Percentiles rank a stretch among this genome's conserved stretches.
phyloP scores from a whole-genome alignment of 2,888 invertebrate genomes.

The Cryptocephalus primarius region DNA sequence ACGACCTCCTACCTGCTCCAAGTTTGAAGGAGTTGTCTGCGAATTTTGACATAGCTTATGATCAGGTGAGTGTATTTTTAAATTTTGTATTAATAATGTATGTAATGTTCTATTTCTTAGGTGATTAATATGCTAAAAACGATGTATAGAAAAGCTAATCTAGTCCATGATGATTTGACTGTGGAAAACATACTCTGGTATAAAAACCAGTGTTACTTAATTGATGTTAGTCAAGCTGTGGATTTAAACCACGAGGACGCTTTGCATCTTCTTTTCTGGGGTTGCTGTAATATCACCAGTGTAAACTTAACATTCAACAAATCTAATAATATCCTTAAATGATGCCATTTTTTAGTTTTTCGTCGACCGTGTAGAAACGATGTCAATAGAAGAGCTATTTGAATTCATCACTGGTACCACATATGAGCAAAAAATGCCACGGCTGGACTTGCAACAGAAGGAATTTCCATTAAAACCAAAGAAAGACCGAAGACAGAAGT shows the following conservation, averaged over 20 bases:
- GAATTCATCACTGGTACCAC: constrained; percentile 60
- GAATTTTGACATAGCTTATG: too few relatives aligned
- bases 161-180: constrained; percentile 90
- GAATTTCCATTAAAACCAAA: too few relatives aligned
- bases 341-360: constrained; percentile 53
- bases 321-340: too few relatives aligned
- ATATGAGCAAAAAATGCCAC: constrained; percentile 33
- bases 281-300: constrained; percentile 73
- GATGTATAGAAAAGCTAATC: constrained; percentile 69
- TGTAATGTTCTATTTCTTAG: too few relatives aligned
- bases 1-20: too few relatives aligned
- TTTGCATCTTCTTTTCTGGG: constrained; percentile 74
- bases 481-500: too few relatives aligned
- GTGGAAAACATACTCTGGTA: constrained; percentile 88
- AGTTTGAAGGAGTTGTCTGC: too few relatives aligned
- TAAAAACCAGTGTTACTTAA: constrained; percentile 70
- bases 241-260: constrained; percentile 86
- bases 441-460: constrained; percentile 48
- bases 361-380: constrained; percentile 53
- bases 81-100: too few relatives aligned
- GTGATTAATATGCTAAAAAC: constrained; percentile 36
- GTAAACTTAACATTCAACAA: constrained; percentile 38
- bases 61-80: too few relatives aligned
- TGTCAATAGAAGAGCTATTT: constrained; percentile 61
- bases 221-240: constrained; percentile 92